Percentiles rank a stretch among this genome's conserved stretches.
Conservation (phyloP, 2,797 vertebrate genomes). For the Antrozous pallidus region DNA sequence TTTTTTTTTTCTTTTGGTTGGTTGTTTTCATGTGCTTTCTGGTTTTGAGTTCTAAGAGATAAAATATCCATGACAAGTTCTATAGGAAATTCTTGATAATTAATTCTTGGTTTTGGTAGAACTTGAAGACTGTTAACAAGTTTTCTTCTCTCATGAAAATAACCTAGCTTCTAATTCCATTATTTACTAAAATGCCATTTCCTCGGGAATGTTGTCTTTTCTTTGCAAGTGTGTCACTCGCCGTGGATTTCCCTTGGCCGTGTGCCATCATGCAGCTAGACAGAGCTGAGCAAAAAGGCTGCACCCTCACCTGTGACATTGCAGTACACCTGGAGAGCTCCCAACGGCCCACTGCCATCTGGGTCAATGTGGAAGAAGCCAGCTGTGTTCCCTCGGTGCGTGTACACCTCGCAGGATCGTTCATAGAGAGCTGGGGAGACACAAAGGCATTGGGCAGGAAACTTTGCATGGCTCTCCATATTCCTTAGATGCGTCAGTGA, state of each 20-base stretch:
- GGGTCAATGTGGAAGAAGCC: slow-evolving; percentile 85
- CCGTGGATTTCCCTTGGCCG: not conserved
- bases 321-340: slow-evolving; percentile 83
- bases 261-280: not conserved
- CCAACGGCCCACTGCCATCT: slow-evolving; percentile 85
- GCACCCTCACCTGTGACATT: slow-evolving; percentile 84
- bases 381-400: slow-evolving; percentile 82
- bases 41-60: not conserved
- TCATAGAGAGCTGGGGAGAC: slow-evolving; percentile 84
- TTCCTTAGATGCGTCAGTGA: not conserved
- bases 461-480: not conserved
- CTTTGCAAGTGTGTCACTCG: not conserved
- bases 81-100: not conserved
- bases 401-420: slow-evolving; percentile 85
- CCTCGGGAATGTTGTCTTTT: not conserved
- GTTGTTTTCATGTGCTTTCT: not conserved
- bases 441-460: slow-evolving; percentile 31
- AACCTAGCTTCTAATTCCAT: not conserved
- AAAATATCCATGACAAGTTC: not conserved
- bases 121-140: not conserved
- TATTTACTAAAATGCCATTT: not conserved
- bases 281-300: not conserved
- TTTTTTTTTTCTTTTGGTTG: not conserved
- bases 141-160: not conserved
- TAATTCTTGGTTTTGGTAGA: not conserved